Base-by-base conservation (phyloP, 1,140 invertebrate genomes). In the Cydia splendana region DNA sequence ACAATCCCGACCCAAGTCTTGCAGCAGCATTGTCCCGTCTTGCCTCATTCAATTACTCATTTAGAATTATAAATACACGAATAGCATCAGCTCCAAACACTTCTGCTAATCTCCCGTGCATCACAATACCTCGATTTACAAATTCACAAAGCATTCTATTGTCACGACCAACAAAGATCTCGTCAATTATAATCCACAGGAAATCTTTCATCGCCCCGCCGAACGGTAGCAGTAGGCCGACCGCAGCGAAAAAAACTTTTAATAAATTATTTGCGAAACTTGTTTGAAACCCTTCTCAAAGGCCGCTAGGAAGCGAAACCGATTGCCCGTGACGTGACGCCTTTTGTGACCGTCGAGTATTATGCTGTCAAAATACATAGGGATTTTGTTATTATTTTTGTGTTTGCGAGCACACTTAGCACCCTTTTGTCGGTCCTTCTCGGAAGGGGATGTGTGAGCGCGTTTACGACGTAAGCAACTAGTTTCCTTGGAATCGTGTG, bases 301-400 rank as follows among this genome's bases (percentile, higher is more conserved):
- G 85, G 86, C 85, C 83, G 87, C 82, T 81, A 84, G 85, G 88
- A 88, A 90, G 83, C 84, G 87, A 90, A 91, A 88, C 89, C 89
- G 89, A 92, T 92, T 90, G 88, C 81, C 88, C 84, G 87, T 91
- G 89, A 91, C 91, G 88, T 89, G 88, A 87, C 86, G 85, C 84
- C 87, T 85, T 91, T 91, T 91, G 90, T 93, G 87, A 88, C 86
- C 84, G 85, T 85, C 83, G 83, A 89, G 91, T 91, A 93, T 93
- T 93, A 91, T 89, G 89, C 88, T 93, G 91, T 93, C 91, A 93
- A 93, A 93, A 93, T 91, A 93, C 87, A 89, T 88, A 84, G 87
- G 84, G 87, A 91, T 92, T 91, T 93, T 88, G 90, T 92, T 92
- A 92, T 92, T 92, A 92, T 92, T 92, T 91, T 91, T 91, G 87